Conservation (phyloP, 2,888 invertebrate genomes). For the Ischnura elegans region DNA sequence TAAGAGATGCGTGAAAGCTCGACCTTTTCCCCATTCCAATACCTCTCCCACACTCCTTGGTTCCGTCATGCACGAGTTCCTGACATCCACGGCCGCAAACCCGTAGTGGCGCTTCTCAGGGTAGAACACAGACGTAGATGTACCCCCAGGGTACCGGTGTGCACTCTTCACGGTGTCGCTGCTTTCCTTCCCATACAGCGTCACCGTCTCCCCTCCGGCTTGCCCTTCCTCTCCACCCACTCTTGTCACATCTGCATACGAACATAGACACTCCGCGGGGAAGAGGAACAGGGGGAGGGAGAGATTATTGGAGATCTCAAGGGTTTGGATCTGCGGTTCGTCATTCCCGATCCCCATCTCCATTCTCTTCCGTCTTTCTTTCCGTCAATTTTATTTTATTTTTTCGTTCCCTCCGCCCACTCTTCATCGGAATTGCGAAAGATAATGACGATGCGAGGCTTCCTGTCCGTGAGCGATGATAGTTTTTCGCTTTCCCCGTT, state of each 20-base stretch:
- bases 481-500: neutral
- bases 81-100: too few relatives aligned
- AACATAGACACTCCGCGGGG: neutral
- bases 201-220: neutral
- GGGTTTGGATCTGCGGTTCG: neutral
- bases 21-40: neutral
- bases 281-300: neutral
- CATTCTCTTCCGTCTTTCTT: neutral
- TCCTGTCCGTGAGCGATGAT: conserved; percentile 5
- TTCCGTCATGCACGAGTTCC: neutral
- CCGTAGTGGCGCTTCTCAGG: too few relatives aligned
- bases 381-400: neutral
- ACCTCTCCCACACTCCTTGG: neutral
- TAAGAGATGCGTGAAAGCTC: neutral
- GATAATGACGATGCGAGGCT: conserved; percentile 26
- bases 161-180: neutral
- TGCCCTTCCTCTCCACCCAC: neutral
- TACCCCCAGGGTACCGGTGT: neutral
- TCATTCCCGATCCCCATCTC: neutral
- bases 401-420: neutral
- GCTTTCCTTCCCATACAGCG: neutral
- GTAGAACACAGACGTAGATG: neutral
- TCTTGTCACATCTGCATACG: neutral
- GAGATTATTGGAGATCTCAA: neutral
- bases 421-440: neutral